Conservation (phyloP, 2,113 vertebrate genomes). For the Cyphomyrus plagiostoma region DNA sequence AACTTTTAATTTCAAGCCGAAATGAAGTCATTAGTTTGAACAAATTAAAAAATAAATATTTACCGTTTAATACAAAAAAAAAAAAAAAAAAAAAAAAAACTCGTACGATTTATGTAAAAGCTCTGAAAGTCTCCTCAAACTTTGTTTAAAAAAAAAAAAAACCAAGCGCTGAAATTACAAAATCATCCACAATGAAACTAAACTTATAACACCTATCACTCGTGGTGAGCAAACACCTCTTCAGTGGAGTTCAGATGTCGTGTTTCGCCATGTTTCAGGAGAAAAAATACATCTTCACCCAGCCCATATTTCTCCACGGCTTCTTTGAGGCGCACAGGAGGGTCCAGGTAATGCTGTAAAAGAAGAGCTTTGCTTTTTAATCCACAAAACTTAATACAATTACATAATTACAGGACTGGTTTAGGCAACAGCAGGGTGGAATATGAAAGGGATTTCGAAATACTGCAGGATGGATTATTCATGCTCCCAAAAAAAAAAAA, state of each 20-base stretch:
- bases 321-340: slow-evolving; percentile 73
- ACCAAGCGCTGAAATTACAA: not conserved
- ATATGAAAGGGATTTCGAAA: not conserved
- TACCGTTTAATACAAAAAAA: not conserved
- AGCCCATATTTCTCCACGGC: slow-evolving; percentile 75
- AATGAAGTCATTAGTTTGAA: not conserved
- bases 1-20: not conserved
- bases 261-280: slow-evolving; percentile 84
- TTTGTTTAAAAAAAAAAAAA: not conserved
- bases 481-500: not conserved
- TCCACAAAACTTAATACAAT: not conserved
- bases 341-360: slow-evolving; percentile 83
- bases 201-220: not conserved
- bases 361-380: slow-evolving; percentile 9
- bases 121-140: too few species aligned
- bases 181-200: not conserved
- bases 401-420: not conserved
- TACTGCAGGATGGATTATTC: not conserved
- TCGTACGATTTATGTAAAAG: too few species aligned
- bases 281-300: slow-evolving; percentile 77
- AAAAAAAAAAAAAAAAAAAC: too few species aligned
- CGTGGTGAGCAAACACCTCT: slow-evolving; percentile 40
- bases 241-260: slow-evolving; percentile 60
- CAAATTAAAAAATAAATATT: not conserved
- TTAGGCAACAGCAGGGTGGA: not conserved